phyloP scores from a whole-genome alignment of 2,113 vertebrate species.

The Neopipo cinnamomea region DNA sequence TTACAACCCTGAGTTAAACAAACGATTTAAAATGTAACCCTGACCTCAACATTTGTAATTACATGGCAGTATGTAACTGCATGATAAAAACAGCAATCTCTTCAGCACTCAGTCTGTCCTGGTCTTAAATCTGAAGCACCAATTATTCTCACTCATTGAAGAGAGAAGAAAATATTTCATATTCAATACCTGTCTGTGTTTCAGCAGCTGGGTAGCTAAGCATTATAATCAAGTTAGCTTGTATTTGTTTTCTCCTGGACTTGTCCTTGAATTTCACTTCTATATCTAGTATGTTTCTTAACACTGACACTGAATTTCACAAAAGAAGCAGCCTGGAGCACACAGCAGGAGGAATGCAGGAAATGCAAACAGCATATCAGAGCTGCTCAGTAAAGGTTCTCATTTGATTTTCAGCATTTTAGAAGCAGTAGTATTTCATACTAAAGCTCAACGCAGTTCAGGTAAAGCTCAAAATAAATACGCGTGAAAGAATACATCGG shows the following conservation, averaged over 20 bases:
- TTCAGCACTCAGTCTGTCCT: neutral
- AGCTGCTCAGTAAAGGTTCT: neutral
- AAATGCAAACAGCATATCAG: neutral
- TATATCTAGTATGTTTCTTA: neutral
- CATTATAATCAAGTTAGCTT: neutral
- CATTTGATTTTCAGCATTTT: neutral
- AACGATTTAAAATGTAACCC: neutral
- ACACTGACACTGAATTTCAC: neutral
- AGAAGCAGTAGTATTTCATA: neutral
- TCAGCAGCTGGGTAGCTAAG: neutral
- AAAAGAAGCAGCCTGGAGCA: neutral
- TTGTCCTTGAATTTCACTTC: neutral
- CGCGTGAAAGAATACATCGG: rapidly evolving
- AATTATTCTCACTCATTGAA: neutral
- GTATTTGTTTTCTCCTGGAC: neutral
- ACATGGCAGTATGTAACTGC: neutral
- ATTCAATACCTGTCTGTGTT: neutral
- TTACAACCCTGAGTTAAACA: neutral
- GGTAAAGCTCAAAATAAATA: neutral
- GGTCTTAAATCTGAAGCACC: neutral
- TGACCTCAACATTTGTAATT: neutral
- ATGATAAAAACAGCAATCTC: neutral
- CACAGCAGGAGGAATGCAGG: neutral
- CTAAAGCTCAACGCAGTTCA: neutral
- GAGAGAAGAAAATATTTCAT: neutral